Percentiles rank a stretch among this genome's conserved stretches.
Evolutionary conservation across 2,888 invertebrate species (phyloP).

Genomic region (Apodemia zela): DNA sequence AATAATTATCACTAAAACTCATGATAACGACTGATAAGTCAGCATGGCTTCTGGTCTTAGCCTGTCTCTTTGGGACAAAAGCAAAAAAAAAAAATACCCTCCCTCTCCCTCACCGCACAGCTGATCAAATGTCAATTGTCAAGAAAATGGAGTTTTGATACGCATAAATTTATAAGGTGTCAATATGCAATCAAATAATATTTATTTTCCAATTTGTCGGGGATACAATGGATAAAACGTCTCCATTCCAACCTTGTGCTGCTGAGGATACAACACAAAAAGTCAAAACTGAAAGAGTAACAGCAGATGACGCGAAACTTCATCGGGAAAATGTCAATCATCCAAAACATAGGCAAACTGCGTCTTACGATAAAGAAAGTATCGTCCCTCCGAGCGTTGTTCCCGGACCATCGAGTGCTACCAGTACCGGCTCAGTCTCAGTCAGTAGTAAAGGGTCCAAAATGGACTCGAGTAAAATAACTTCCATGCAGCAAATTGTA

Average conservation of each 20-base stretch:
- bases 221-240: slow-evolving; percentile 74
- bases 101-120: slow-evolving; percentile 70
- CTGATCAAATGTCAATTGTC: slow-evolving; percentile 75
- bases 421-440: slow-evolving; percentile 49
- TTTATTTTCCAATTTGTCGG: slow-evolving; percentile 49
- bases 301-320: slow-evolving; percentile 79
- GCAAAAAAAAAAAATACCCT: too few species aligned
- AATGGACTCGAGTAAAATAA: slow-evolving; percentile 72
- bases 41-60: too few species aligned
- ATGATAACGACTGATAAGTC: too few species aligned
- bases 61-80: too few species aligned
- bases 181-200: slow-evolving; percentile 64
- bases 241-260: slow-evolving; percentile 78
- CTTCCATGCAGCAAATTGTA: slow-evolving; percentile 82
- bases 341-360: slow-evolving; percentile 81
- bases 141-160: slow-evolving; percentile 80
- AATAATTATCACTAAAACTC: too few species aligned
- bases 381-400: slow-evolving; percentile 58
- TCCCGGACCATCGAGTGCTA: slow-evolving; percentile 62
- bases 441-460: slow-evolving; percentile 54
- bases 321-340: slow-evolving; percentile 80
- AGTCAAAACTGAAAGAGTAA: slow-evolving; percentile 71
- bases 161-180: slow-evolving; percentile 67
- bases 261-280: slow-evolving; percentile 70
- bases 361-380: slow-evolving; percentile 78